Percentiles rank a stretch among this genome's conserved stretches.
phyloP scores from a whole-genome alignment of 1,140 invertebrate genomes.

The Oryctes rhinoceros region DNA sequence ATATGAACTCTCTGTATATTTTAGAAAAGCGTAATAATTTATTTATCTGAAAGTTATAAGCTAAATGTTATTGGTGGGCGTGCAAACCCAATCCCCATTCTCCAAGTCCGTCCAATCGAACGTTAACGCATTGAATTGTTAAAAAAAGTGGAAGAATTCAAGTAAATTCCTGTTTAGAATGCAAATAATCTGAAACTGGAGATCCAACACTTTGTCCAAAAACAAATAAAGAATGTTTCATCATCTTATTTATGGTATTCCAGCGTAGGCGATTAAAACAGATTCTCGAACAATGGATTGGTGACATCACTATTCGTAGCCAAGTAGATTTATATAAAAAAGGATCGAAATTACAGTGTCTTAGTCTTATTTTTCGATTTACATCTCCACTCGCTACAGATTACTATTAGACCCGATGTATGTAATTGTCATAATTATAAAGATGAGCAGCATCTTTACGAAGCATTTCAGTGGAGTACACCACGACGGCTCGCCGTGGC shows the following conservation, averaged over 20 bases:
- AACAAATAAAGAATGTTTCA: not conserved
- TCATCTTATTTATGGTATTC: conserved; percentile 1
- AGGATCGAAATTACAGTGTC: not conserved
- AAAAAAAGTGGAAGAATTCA: no score
- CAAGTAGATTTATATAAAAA: conserved; percentile 6
- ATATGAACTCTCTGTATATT: no score
- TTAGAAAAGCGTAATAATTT: no score
- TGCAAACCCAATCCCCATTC: no score
- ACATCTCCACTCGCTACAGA: not conserved
- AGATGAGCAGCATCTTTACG: not conserved
- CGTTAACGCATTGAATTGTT: no score
- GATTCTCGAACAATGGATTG: conserved; percentile 4
- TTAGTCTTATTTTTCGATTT: not conserved
- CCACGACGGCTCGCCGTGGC: not conserved
- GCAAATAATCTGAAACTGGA: no score
- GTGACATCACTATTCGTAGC: not conserved
- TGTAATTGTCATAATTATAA: not conserved
- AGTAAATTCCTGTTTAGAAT: no score
- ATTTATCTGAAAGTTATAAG: no score
- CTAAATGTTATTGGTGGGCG: no score
- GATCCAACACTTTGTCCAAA: not conserved
- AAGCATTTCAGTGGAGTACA: not conserved
- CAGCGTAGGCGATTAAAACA: not conserved
- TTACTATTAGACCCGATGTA: not conserved
- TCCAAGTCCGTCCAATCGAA: no score